Percentiles rank a stretch among this genome's conserved stretches.
Evolutionary conservation across 1,140 invertebrate species (phyloP).

Genomic region (Dolichoris vasculosae): DNA sequence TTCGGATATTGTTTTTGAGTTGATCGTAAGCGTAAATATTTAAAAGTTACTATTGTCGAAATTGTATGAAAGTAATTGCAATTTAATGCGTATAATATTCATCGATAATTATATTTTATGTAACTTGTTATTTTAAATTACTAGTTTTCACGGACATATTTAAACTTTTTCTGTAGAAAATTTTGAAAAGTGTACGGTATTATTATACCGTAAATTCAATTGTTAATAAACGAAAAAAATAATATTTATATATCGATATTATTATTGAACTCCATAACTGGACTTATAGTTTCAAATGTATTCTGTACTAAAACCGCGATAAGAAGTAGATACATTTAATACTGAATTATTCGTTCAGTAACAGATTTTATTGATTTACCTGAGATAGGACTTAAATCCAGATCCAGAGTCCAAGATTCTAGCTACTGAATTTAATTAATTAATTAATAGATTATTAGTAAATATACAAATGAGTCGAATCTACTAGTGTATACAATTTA

Average conservation of each 20-base stretch:
- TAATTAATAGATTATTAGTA: neutral
- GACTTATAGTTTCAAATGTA: neutral
- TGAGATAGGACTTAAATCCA: constrained; percentile 4
- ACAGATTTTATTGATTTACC: neutral
- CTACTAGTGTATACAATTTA: neutral
- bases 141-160: too few species aligned
- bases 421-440: constrained; percentile 1
- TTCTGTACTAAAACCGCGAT: neutral
- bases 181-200: neutral
- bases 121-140: too few species aligned
- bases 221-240: neutral
- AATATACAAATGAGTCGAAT: neutral
- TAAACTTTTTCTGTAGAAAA: neutral
- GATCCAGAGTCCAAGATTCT: constrained; percentile 4
- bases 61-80: neutral
- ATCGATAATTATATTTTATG: neutral
- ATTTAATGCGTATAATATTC: neutral
- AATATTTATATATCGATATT: neutral
- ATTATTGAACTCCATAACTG: constrained; percentile 8
- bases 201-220: neutral
- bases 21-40: neutral
- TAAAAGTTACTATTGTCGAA: neutral
- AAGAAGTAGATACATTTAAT: neutral
- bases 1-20: neutral
- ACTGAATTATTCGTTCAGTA: constrained; percentile 2